phyloP scores from a whole-genome alignment of 2,797 vertebrate genomes.

The Natrix natrix region DNA sequence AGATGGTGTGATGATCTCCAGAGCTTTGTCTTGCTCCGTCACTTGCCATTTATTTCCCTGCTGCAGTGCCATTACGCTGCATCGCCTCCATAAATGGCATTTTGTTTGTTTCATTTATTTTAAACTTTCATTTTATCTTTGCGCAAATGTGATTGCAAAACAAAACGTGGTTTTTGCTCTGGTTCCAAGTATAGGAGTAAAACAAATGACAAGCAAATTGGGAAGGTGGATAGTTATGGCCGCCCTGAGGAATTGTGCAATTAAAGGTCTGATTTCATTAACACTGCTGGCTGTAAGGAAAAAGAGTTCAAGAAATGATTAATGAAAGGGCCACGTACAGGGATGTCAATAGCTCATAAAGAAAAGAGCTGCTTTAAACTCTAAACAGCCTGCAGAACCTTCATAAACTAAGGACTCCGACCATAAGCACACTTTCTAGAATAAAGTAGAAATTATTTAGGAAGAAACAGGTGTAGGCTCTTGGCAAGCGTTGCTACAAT shows the following conservation, averaged over 20 bases:
- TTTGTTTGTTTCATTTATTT: neutral
- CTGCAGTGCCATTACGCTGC: neutral
- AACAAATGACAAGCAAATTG: neutral
- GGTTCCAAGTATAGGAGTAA: neutral
- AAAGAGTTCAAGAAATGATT: neutral
- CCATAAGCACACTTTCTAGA: neutral
- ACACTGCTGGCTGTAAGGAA: neutral
- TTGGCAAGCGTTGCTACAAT: neutral
- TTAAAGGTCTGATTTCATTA: neutral
- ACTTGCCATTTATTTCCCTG: neutral
- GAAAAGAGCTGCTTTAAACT: neutral
- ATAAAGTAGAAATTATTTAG: neutral
- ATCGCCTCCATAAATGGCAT: neutral
- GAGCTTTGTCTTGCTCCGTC: neutral
- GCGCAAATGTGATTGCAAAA: neutral
- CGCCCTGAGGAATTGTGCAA: neutral
- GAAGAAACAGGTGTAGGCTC: neutral
- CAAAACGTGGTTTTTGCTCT: neutral
- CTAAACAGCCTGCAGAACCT: neutral
- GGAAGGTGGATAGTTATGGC: neutral
- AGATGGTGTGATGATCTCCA: neutral
- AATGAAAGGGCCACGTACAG: neutral
- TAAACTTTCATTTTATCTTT: neutral
- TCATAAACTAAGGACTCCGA: neutral
- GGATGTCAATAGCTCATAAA: neutral